These are phyloP conservation scores for Diploscapter pachys DNA, from an alignment of 1,140 invertebrate genomes.

Conservation along the genomic window DNA sequence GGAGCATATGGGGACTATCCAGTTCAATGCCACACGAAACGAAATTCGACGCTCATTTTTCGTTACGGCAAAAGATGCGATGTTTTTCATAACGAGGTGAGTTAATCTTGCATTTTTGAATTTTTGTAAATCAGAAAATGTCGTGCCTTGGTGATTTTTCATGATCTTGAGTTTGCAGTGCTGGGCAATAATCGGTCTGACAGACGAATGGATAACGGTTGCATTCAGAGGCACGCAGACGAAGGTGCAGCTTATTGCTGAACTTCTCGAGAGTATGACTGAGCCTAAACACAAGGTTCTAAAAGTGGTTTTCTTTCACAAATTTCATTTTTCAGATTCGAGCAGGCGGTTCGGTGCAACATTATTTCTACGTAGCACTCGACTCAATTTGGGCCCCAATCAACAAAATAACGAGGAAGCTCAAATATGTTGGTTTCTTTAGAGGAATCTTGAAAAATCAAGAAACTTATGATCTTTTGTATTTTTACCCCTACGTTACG, in stretches of 20 bases:
- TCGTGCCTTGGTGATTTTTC: too few species aligned
- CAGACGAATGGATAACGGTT: conserved; percentile 25
- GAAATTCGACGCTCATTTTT: too few species aligned
- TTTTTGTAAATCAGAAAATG: too few species aligned
- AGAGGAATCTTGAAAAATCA: too few species aligned
- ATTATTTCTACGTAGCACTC: conserved; percentile 35
- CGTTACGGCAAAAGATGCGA: too few species aligned
- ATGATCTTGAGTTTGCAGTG: conserved; percentile 14
- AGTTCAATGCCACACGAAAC: too few species aligned
- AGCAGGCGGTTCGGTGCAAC: conserved; percentile 32
- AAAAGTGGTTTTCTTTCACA: neutral
- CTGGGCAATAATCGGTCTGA: conserved; percentile 29
- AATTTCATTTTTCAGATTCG: conserved; percentile 15
- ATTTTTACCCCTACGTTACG: too few species aligned
- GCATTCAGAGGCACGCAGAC: conserved; percentile 32
- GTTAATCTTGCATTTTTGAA: too few species aligned
- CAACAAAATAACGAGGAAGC: neutral
- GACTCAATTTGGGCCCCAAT: conserved; percentile 27
- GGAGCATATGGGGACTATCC: too few species aligned
- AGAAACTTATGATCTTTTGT: too few species aligned
- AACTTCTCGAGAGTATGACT: conserved; percentile 31
- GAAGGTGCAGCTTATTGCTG: conserved; percentile 36
- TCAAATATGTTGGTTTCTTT: conserved; percentile 1
- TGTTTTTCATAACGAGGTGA: too few species aligned
- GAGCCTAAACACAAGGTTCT: conserved; percentile 31